Evolutionary conservation across 2,797 vertebrate species (phyloP).

Genomic region (Tangara arthus): DNA sequence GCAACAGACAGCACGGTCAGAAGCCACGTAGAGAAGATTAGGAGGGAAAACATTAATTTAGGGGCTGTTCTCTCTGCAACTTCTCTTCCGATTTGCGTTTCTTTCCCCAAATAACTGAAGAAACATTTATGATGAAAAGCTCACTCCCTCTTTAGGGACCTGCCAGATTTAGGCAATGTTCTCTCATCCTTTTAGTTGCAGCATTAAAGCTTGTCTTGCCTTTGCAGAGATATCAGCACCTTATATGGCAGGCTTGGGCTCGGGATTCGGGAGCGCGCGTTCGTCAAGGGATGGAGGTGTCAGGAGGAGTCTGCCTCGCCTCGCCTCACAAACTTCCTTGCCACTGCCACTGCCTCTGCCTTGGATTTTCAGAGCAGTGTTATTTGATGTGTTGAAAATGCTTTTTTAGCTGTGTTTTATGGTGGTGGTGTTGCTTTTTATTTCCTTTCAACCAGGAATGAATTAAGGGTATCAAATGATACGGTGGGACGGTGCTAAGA

Average conservation of each 20-base stretch:
- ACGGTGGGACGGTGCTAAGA: not conserved
- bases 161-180: slow-evolving; percentile 28
- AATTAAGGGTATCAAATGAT: not conserved
- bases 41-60: slow-evolving; percentile 18
- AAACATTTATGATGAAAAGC: slow-evolving; percentile 23
- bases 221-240: slow-evolving; percentile 34
- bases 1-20: not conserved
- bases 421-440: not conserved
- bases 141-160: not conserved
- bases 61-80: not conserved
- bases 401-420: not conserved
- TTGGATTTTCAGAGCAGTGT: not conserved
- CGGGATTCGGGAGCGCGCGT: not conserved
- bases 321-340: not conserved
- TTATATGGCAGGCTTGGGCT: slow-evolving; percentile 38
- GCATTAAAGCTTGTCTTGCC: slow-evolving; percentile 34
- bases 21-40: not conserved
- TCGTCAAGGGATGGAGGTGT: slow-evolving; percentile 12
- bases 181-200: slow-evolving; percentile 1
- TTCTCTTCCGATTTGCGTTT: not conserved
- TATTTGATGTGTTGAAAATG: not conserved
- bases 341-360: not conserved
- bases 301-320: not conserved
- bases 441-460: not conserved
- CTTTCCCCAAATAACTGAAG: slow-evolving; percentile 6